A percentile compares a stretch with the other conserved stretches of the same genome.
phyloP scores from a whole-genome alignment of 2,797 vertebrate genomes.

The Propithecus perrieri region DNA sequence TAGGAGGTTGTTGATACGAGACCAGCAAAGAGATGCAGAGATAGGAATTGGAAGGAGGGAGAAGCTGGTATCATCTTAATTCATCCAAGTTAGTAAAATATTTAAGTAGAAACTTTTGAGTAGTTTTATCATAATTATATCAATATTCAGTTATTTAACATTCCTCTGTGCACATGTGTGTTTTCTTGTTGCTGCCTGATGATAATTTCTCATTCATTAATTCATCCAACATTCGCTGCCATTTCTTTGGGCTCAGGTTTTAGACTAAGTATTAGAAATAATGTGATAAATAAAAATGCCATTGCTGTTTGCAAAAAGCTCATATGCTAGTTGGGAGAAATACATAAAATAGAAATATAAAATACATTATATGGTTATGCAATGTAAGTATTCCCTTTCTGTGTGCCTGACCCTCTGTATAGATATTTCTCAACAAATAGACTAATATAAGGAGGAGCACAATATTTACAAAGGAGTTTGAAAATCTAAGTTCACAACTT shows the following conservation, averaged over 20 bases:
- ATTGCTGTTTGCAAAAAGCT: neutral
- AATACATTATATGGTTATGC: neutral
- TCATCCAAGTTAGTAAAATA: neutral
- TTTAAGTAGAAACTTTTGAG: neutral
- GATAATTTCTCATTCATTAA: neutral
- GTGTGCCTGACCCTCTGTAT: neutral
- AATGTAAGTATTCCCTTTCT: neutral
- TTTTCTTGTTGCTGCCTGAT: neutral
- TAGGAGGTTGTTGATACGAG: neutral
- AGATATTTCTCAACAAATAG: neutral
- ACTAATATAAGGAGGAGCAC: neutral
- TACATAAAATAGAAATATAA: neutral
- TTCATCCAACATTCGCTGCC: neutral
- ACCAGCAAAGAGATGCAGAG: neutral
- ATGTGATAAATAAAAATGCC: neutral
- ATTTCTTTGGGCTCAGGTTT: neutral
- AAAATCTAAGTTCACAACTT: neutral
- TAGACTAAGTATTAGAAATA: neutral
- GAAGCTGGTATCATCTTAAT: neutral
- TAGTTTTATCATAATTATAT: neutral
- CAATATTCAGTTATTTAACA: neutral
- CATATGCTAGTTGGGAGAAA: neutral
- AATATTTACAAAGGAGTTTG: neutral
- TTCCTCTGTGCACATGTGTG: neutral
- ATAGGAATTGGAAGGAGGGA: neutral